Percentiles rank a stretch among this genome's conserved stretches.
Evolutionary conservation across 1,140 invertebrate species (phyloP).

Genomic region (Dendroctonus valens): DNA sequence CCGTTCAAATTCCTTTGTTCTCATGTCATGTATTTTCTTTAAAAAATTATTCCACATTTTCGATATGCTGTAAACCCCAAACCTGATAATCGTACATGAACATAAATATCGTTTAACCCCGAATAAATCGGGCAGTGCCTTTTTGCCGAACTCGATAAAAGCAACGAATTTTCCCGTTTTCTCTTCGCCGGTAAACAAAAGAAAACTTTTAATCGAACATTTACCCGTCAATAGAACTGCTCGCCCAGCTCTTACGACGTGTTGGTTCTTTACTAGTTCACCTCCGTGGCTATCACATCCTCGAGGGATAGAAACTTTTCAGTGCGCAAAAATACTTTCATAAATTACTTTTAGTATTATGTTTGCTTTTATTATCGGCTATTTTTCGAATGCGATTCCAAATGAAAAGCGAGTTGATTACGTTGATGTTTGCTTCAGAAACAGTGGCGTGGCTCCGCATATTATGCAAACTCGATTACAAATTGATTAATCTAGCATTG

Average conservation of each 20-base stretch:
- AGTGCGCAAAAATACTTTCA: constrained; percentile 42
- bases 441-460: background rate
- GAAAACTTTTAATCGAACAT: constrained; percentile 46
- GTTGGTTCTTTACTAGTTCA: constrained; percentile 37
- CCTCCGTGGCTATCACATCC: constrained; percentile 38
- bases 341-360: constrained; percentile 46
- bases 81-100: constrained; percentile 1
- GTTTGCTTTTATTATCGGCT: constrained; percentile 36
- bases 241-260: constrained; percentile 39
- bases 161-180: constrained; percentile 12
- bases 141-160: constrained; percentile 21
- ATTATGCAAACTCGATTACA: no score
- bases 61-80: no score
- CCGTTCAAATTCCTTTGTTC: no score
- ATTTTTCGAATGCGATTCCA: constrained; percentile 30
- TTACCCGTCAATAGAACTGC: constrained; percentile 37
- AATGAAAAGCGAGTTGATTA: constrained; percentile 21
- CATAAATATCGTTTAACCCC: constrained; percentile 18
- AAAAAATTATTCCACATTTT: no score
- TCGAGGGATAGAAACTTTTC: constrained; percentile 43
- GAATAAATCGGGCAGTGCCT: constrained; percentile 23
- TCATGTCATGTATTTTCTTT: no score
- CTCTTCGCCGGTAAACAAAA: constrained; percentile 31
- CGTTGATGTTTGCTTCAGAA: background rate
- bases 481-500: no score